A percentile compares a stretch with the other conserved stretches of the same genome.
phyloP scores from a whole-genome alignment of 2,797 vertebrate species.

The Danio albolineatus region DNA sequence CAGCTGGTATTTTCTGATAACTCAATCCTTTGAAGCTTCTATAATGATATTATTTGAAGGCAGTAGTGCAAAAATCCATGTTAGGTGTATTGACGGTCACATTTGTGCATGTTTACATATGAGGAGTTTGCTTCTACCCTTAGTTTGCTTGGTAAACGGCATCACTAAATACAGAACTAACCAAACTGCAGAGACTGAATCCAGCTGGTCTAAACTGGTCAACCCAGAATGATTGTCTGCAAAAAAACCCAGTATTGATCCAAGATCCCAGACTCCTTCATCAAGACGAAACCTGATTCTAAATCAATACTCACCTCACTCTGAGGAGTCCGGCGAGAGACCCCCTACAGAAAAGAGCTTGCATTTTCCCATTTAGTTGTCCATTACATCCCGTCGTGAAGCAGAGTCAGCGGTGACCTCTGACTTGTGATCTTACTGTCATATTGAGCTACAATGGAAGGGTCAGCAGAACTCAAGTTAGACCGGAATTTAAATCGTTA shows the following conservation, averaged over 20 bases:
- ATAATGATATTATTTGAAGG: too few species aligned
- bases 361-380: neutral
- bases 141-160: neutral
- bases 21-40: too few species aligned
- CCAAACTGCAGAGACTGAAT: neutral
- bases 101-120: too few species aligned
- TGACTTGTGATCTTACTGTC: constrained; percentile 4
- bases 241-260: constrained; percentile 21
- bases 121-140: neutral
- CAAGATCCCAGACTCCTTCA: constrained; percentile 4
- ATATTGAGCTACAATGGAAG: neutral
- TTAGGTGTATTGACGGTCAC: too few species aligned
- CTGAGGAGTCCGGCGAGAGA: neutral
- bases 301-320: constrained; percentile 27
- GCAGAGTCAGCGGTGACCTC: neutral
- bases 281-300: constrained; percentile 11
- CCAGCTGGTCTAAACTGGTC: constrained; percentile 1
- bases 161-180: neutral
- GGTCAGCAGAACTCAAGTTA: neutral
- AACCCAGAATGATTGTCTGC: constrained; percentile 5
- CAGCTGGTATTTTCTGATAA: too few species aligned
- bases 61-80: too few species aligned
- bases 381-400: neutral
- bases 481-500: neutral
- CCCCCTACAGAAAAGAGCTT: neutral